Percentiles rank a stretch among this genome's conserved stretches.
These are phyloP conservation scores for Poeciliopsis paucimaculata DNA, from an alignment of 2,797 vertebrate species.

Conservation along the genomic window DNA sequence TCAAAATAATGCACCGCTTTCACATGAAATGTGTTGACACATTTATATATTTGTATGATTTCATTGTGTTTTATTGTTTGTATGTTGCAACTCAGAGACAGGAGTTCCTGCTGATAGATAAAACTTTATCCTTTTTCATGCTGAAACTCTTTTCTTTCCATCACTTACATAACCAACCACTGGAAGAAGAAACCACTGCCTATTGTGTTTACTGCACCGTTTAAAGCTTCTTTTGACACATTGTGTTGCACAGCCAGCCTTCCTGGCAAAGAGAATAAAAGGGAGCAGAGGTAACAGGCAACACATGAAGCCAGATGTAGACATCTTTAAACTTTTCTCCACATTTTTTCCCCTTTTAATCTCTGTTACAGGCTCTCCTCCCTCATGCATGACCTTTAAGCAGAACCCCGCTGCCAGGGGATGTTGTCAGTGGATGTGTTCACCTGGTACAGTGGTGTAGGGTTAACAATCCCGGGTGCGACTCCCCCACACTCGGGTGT, in stretches of 20 bases:
- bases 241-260: constrained; percentile 38
- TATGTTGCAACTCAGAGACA: not conserved
- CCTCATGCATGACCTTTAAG: constrained; percentile 7
- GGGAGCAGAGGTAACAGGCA: constrained; percentile 32
- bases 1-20: not conserved
- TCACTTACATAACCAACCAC: not conserved
- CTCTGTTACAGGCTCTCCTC: constrained; percentile 24
- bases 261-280: constrained; percentile 47
- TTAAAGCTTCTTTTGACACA: not conserved
- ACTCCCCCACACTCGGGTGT: constrained; percentile 25
- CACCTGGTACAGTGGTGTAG: constrained; percentile 30
- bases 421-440: constrained; percentile 39
- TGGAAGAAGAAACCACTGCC: not conserved
- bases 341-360: constrained; percentile 12
- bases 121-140: not conserved
- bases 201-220: not conserved
- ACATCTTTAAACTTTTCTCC: constrained; percentile 18
- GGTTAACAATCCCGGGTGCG: constrained; percentile 50
- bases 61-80: not conserved
- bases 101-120: not conserved
- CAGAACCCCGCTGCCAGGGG: constrained; percentile 10
- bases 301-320: not conserved
- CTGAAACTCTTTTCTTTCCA: not conserved
- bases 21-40: not conserved
- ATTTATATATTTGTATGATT: not conserved